Evolutionary conservation across 2,888 invertebrate species (phyloP).

Genomic region (Athalia rosae): DNA sequence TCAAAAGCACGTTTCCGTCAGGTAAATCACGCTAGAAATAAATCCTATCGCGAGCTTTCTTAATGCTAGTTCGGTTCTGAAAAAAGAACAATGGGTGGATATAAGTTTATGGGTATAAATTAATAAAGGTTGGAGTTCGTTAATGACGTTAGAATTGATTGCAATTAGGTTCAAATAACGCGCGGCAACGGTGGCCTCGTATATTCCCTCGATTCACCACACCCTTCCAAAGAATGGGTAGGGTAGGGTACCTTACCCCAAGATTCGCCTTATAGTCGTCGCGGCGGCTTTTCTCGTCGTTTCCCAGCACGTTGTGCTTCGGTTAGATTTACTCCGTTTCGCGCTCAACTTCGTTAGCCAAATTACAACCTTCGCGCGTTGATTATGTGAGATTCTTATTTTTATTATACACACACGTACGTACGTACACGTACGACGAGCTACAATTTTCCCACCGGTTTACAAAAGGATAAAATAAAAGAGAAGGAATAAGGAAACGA

Average conservation of each 20-base stretch:
- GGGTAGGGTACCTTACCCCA: no score
- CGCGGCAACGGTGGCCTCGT: background rate
- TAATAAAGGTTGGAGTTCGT: constrained; percentile 48
- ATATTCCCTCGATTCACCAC: background rate
- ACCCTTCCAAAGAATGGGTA: background rate
- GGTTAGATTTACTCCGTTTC: constrained; percentile 10
- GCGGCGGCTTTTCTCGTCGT: background rate
- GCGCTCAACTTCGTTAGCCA: constrained; percentile 33
- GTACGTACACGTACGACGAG: no score
- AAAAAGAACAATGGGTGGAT: constrained; percentile 10
- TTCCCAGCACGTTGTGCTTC: constrained; percentile 5
- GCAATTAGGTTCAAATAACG: constrained; percentile 60
- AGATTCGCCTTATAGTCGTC: no score
- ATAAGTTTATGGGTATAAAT: constrained; percentile 25
- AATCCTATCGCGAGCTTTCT: no score
- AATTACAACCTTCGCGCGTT: constrained; percentile 25
- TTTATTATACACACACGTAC: background rate
- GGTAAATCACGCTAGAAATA: no score
- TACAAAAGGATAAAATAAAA: no score
- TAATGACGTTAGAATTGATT: constrained; percentile 62
- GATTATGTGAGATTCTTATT: background rate
- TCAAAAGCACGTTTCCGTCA: no score
- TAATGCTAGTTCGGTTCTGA: background rate
- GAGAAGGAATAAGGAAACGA: no score
- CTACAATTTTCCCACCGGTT: background rate